phyloP scores from a whole-genome alignment of 37 sponge, comb jelly and placozoan species.

The Beroe forskalii region DNA sequence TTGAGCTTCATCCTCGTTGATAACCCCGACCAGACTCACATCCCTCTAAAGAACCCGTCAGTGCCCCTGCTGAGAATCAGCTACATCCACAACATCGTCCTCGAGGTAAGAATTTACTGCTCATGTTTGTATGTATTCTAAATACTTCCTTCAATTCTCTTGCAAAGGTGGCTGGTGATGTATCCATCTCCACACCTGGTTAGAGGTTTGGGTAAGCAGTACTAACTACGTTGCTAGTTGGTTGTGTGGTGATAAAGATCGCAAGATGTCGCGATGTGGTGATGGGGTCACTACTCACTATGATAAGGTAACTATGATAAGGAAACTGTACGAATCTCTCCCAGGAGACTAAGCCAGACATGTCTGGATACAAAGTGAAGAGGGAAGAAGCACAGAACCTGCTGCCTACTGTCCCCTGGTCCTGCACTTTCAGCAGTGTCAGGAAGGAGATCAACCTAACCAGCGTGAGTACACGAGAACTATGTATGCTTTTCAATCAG shows the following conservation, averaged over 20 bases:
- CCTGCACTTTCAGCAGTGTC: constrained; percentile 26
- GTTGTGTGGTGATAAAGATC: too few relatives aligned
- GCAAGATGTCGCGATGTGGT: too few relatives aligned
- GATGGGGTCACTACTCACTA: too few relatives aligned
- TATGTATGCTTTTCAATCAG: too few relatives aligned
- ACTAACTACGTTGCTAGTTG: neutral
- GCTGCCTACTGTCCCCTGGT: constrained; percentile 9
- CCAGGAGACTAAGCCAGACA: constrained; percentile 29
- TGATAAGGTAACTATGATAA: too few relatives aligned
- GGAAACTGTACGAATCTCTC: too few relatives aligned
- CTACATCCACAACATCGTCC: constrained; percentile 27
- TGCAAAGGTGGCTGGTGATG: too few relatives aligned
- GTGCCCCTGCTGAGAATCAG: constrained; percentile 5
- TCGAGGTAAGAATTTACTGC: neutral
- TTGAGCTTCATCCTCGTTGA: constrained; percentile 28
- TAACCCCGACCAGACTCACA: constrained; percentile 40
- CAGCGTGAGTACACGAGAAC: neutral
- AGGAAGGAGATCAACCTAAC: constrained; percentile 33
- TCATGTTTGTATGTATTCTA: too few relatives aligned
- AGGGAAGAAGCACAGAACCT: constrained; percentile 28
- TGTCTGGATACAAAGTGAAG: neutral
- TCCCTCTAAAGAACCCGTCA: constrained; percentile 2
- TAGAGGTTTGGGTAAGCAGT: neutral
- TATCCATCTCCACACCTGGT: too few relatives aligned
- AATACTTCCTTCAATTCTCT: too few relatives aligned